Conservation (phyloP, 2,888 invertebrate species). For the Cataglyphis altisquamis region DNA sequence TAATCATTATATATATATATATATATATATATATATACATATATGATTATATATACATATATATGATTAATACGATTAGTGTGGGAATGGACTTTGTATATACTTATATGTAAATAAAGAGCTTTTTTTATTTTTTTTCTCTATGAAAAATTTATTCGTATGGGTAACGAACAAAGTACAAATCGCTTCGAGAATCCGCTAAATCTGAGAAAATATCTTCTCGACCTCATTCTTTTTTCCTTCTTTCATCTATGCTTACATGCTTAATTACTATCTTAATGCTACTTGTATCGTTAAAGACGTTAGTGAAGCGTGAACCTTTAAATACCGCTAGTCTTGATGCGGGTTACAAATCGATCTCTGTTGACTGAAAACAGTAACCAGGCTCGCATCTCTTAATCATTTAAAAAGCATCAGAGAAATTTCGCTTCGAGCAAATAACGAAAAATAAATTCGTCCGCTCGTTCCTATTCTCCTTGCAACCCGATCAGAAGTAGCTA, state of each 20-base stretch:
- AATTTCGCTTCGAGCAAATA: conserved; percentile 20
- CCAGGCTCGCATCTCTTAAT: conserved; percentile 22
- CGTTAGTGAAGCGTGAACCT: conserved; percentile 86
- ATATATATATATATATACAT: background rate
- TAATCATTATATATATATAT: background rate
- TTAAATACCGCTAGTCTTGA: conserved; percentile 86
- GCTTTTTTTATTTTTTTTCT: background rate
- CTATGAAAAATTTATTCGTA: background rate
- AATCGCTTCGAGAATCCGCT: conserved; percentile 33
- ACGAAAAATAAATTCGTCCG: conserved; percentile 38
- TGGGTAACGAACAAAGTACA: conserved; percentile 38
- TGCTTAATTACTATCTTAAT: conserved; percentile 73
- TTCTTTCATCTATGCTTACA: conserved; percentile 64
- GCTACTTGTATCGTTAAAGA: conserved; percentile 79
- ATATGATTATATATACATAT: too few relatives aligned
- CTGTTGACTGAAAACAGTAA: conserved; percentile 53
- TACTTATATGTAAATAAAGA: background rate
- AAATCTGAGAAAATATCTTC: conserved; percentile 43
- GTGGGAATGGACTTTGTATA: background rate
- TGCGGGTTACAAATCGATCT: conserved; percentile 83
- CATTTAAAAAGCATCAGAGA: conserved; percentile 13
- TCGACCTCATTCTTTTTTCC: conserved; percentile 29
- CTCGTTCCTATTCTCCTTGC: conserved; percentile 75
- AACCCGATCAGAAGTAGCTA: conserved; percentile 86
- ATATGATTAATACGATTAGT: background rate